Evolutionary conservation across 2,888 invertebrate species (phyloP).

Genomic region (Nemapogon koenigi): DNA sequence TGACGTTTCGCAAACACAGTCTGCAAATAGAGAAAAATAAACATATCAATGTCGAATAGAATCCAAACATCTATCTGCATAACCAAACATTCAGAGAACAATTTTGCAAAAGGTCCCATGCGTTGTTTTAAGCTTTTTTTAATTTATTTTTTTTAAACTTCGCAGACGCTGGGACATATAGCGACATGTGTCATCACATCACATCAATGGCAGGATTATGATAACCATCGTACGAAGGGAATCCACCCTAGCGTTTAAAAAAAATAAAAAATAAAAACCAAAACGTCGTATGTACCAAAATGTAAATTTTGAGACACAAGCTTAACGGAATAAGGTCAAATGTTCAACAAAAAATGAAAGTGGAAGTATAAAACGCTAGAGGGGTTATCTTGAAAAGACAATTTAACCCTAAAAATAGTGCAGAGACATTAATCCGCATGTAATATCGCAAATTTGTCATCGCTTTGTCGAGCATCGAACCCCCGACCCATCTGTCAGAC

Average conservation of each 20-base stretch:
- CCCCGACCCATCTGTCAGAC: conserved; percentile 43
- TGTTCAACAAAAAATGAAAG: conserved; percentile 15
- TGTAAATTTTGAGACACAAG: conserved; percentile 21
- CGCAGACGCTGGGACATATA: conserved; percentile 16
- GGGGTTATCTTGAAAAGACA: conserved; percentile 56
- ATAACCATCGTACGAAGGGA: conserved; percentile 61
- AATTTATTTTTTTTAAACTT: conserved; percentile 2
- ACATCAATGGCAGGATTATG: conserved; percentile 64
- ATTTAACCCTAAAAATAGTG: conserved; percentile 63
- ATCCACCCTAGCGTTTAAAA: conserved; percentile 55
- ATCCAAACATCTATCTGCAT: conserved; percentile 39
- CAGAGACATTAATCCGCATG: conserved; percentile 62
- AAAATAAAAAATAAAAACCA: conserved; percentile 21
- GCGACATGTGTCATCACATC: conserved; percentile 66
- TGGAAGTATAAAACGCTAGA: conserved; percentile 18
- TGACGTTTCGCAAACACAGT: no score
- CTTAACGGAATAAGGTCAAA: conserved; percentile 17
- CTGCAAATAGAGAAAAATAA: conserved; percentile 4
- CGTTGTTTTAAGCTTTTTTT: background rate
- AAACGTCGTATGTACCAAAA: no score
- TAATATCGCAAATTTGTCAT: conserved; percentile 64
- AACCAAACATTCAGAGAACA: conserved; percentile 35
- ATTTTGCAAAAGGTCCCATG: conserved; percentile 45
- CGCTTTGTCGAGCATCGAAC: conserved; percentile 33
- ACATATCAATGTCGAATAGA: conserved; percentile 4